Percentiles rank a stretch among this genome's conserved stretches.
Evolutionary conservation across 1,140 invertebrate genomes (phyloP).

Genomic region (Holotrichia oblita): DNA sequence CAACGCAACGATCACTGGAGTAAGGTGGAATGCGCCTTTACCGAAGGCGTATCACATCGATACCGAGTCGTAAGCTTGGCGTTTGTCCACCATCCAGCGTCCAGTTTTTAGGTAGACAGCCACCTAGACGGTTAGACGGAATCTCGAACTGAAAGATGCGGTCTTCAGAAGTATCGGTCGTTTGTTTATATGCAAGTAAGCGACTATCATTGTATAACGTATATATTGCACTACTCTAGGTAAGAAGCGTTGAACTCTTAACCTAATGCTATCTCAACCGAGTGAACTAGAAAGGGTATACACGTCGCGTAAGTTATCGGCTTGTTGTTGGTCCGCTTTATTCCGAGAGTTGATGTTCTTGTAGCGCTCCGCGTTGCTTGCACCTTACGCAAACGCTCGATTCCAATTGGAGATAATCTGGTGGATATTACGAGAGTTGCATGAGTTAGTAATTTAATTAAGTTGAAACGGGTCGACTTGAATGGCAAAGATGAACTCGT

Average conservation of each 20-base stretch:
- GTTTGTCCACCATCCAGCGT: conserved; percentile 15
- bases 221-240: background rate
- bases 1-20: background rate
- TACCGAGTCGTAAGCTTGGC: background rate
- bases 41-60: background rate
- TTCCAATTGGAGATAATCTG: conserved; percentile 19
- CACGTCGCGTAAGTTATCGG: conserved; percentile 20
- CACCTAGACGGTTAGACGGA: background rate
- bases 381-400: background rate
- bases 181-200: conserved; percentile 22
- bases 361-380: background rate
- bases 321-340: background rate
- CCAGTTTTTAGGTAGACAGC: conserved; percentile 31
- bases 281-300: conserved; percentile 31
- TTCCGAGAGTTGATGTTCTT: background rate
- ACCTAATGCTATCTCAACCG: conserved; percentile 28
- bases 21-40: conserved; percentile 4
- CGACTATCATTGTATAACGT: background rate
- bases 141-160: background rate
- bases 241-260: conserved; percentile 35
- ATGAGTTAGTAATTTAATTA: background rate
- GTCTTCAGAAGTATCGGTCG: background rate
- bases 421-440: conserved; percentile 1
- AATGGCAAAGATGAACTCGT: background rate
- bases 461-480: conserved; percentile 10